phyloP scores from a whole-genome alignment of 2,888 invertebrate genomes.

The Dendrolimus pini region DNA sequence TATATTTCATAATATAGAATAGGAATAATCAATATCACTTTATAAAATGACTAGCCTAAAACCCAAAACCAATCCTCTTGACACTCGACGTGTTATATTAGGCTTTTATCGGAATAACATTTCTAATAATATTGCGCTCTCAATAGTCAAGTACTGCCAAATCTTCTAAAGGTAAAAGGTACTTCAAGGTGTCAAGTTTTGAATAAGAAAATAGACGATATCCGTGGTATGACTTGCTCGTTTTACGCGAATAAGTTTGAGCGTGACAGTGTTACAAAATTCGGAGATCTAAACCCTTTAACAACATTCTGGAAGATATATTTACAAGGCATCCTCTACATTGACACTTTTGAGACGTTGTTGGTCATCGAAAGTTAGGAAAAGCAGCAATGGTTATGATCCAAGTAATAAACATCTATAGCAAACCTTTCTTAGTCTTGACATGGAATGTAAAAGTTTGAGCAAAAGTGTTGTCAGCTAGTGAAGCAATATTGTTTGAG shows the following conservation, averaged over 20 bases:
- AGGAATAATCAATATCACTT: background rate
- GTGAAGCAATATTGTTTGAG: constrained; percentile 21
- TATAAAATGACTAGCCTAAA: background rate
- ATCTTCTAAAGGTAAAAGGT: background rate
- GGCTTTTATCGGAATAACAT: background rate
- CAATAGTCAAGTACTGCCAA: background rate
- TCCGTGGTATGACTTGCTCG: constrained; percentile 28
- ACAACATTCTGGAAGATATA: background rate
- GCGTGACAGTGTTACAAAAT: constrained; percentile 30
- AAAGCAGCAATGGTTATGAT: background rate
- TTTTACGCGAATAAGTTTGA: constrained; percentile 24
- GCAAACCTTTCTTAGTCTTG: background rate
- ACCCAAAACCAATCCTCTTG: background rate
- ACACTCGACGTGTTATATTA: background rate
- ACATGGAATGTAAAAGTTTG: constrained; percentile 1
- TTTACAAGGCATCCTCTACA: background rate
- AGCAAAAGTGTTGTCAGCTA: constrained; percentile 11
- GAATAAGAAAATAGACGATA: constrained; percentile 29
- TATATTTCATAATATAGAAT: too few species aligned
- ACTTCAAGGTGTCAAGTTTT: constrained; percentile 26
- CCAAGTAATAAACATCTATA: background rate
- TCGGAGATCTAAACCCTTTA: constrained; percentile 2
- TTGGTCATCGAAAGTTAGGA: background rate
- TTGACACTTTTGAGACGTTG: background rate
- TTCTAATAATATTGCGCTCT: background rate